phyloP scores from a whole-genome alignment of 2,888 invertebrate species.

The Priocnemis perturbator region DNA sequence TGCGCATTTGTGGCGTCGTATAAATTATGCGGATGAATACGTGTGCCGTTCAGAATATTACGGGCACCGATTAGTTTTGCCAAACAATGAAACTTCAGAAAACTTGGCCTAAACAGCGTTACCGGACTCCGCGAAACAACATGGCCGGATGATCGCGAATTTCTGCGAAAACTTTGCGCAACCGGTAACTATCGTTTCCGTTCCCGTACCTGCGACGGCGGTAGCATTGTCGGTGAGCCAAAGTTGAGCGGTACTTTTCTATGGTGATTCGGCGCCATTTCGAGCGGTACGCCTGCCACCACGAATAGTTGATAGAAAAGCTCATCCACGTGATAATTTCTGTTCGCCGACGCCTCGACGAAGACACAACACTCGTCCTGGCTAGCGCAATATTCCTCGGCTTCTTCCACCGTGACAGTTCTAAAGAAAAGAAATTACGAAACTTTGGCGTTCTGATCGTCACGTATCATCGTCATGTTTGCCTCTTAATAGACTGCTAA shows the following conservation, averaged over 20 bases:
- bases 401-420: conserved; percentile 87
- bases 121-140: no score
- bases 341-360: conserved; percentile 90
- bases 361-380: conserved; percentile 88
- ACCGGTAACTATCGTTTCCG: no score
- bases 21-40: no score
- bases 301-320: conserved; percentile 90
- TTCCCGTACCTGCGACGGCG: conserved; percentile 76
- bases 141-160: no score
- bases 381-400: conserved; percentile 84
- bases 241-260: conserved; percentile 84
- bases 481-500: no score
- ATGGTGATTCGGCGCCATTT: conserved; percentile 93
- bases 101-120: no score
- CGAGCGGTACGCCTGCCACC: conserved; percentile 88
- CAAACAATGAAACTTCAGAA: no score
- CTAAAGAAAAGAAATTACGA: conserved; percentile 72
- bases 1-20: no score
- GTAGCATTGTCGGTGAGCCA: conserved; percentile 85
- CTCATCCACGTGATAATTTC: conserved; percentile 88
- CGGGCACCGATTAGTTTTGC: no score
- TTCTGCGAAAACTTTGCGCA: no score
- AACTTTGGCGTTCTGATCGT: neutral
- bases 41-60: no score
- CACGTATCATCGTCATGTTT: no score